phyloP scores from a whole-genome alignment of 1,140 invertebrate species.

The Conus ventricosus region DNA sequence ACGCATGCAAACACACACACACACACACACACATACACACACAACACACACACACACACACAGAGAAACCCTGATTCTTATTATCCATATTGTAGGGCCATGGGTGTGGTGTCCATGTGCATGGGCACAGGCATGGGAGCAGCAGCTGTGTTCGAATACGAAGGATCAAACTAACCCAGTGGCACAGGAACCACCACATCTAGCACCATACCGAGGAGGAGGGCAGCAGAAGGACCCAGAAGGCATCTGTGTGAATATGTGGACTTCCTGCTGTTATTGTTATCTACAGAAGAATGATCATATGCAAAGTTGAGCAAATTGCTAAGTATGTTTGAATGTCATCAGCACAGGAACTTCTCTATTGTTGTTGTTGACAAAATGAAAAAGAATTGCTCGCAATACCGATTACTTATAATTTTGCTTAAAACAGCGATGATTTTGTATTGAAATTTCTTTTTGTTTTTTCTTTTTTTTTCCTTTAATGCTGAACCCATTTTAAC shows the following conservation, averaged over 20 bases:
- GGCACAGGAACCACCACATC: not conserved
- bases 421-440: not conserved
- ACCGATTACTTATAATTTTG: not conserved
- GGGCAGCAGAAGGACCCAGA: too few species aligned
- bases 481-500: too few species aligned
- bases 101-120: constrained; percentile 73
- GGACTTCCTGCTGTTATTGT: not conserved
- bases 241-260: not conserved
- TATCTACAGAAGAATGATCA: not conserved
- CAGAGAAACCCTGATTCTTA: not conserved
- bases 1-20: not conserved
- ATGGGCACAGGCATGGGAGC: constrained; percentile 74
- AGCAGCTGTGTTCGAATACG: constrained; percentile 69
- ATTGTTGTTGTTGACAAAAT: not conserved
- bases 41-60: not conserved
- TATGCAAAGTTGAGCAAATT: too few species aligned
- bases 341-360: too few species aligned
- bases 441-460: not conserved
- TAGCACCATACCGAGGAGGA: too few species aligned
- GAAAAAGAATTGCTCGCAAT: not conserved
- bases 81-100: constrained; percentile 51
- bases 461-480: too few species aligned
- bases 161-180: constrained; percentile 2
- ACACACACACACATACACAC: not conserved
- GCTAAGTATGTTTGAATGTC: too few species aligned